Evolutionary conservation across 2,888 invertebrate genomes (phyloP).

Genomic region (Lomographa bimaculata): DNA sequence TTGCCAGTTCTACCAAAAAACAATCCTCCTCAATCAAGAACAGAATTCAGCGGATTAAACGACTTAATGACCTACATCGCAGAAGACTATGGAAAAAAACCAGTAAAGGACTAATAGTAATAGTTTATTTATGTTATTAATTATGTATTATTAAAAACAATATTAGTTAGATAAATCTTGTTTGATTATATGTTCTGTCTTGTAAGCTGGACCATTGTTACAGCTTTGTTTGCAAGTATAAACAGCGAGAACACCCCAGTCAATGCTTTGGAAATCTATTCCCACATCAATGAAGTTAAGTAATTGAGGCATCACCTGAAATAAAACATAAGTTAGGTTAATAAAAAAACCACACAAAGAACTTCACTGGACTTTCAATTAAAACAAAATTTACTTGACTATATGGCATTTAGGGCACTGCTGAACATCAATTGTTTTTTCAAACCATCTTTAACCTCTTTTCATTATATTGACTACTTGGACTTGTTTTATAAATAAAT

Average conservation of each 20-base stretch:
- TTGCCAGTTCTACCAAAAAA: constrained; percentile 91
- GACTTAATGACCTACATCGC: constrained; percentile 92
- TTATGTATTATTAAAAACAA: constrained; percentile 13
- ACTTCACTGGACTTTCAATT: too few relatives aligned
- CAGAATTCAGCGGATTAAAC: constrained; percentile 93
- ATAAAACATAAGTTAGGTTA: too few relatives aligned
- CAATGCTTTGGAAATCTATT: constrained; percentile 85
- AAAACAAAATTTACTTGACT: too few relatives aligned
- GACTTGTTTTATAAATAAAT: too few relatives aligned
- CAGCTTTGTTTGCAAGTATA: constrained; percentile 95
- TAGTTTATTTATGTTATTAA: constrained; percentile 1
- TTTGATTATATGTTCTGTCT: constrained; percentile 91
- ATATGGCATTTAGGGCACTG: too few relatives aligned
- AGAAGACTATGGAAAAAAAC: constrained; percentile 76
- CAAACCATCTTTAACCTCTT: too few relatives aligned
- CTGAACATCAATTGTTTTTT: too few relatives aligned
- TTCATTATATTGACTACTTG: too few relatives aligned
- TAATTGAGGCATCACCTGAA: constrained; percentile 92
- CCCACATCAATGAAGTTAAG: constrained; percentile 88
- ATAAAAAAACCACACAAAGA: too few relatives aligned
- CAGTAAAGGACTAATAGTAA: constrained; percentile 43
- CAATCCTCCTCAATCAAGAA: constrained; percentile 90
- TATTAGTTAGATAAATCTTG: constrained; percentile 87
- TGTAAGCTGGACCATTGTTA: constrained; percentile 85
- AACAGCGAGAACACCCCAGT: constrained; percentile 95